Conservation (phyloP, 2,113 vertebrate species). For the Limnothrissa miodon region DNA sequence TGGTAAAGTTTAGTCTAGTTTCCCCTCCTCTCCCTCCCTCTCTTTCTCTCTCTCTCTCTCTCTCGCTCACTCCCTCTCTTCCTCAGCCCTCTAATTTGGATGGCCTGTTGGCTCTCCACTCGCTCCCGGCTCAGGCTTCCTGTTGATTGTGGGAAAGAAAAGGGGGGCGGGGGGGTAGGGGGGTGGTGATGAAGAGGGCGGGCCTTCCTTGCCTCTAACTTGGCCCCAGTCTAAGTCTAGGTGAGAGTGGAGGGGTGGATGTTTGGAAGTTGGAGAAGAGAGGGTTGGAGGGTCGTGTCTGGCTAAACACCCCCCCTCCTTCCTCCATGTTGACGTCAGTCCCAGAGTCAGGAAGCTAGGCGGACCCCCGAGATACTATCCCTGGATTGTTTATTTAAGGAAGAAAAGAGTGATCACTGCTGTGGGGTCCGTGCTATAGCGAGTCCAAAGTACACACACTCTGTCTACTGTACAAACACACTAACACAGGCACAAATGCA, state of each 20-base stretch:
- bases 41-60: conserved; percentile 38
- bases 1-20: conserved; percentile 32
- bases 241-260: neutral
- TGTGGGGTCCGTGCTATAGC: conserved; percentile 17
- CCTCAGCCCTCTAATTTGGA: conserved; percentile 12
- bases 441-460: neutral
- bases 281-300: neutral
- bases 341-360: conserved; percentile 55
- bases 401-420: conserved; percentile 35
- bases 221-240: conserved; percentile 2
- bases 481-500: neutral
- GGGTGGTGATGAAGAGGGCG: conserved; percentile 41
- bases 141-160: conserved; percentile 69
- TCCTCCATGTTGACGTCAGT: conserved; percentile 56
- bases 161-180: conserved; percentile 53
- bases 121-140: conserved; percentile 60
- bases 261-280: neutral
- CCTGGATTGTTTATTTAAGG: conserved; percentile 48
- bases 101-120: conserved; percentile 12
- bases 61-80: conserved; percentile 39
- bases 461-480: neutral
- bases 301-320: neutral
- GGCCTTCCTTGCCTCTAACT: conserved; percentile 17
- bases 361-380: conserved; percentile 46
- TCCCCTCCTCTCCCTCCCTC: conserved; percentile 51